Base-by-base conservation (phyloP, 2,888 invertebrate genomes). In the Phorcus lineatus region DNA sequence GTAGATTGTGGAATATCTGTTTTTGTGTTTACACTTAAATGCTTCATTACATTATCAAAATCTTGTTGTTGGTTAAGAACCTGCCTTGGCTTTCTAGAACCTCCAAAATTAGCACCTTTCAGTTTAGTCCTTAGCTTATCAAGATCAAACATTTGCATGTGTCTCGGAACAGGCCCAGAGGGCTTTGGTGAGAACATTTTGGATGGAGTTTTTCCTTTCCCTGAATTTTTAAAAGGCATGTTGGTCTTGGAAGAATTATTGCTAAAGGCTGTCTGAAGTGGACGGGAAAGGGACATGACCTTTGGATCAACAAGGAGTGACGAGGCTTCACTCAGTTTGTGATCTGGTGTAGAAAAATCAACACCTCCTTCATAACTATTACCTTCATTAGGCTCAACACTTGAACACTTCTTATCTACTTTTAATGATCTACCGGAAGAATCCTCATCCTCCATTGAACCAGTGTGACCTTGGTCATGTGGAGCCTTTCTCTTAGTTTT, bases 271-370 rank as follows among this genome's bases (percentile, higher is more conserved):
- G 67, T 70, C 53, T 78, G 78, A 6, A 78, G 54, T 11, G 78
- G 67, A 70, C 40, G 62, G 24, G 78, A 78, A 40, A 78, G 52
- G 17, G 67, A 54, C 78, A 78, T 78, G 22, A 78, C 67, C 36
- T 78, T 78, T 70, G 78, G 78, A 31, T 78, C 78, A 28, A 78
- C 78, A 47, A 70, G 54, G 28, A 78, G 53, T 17, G 77, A 77
- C 3, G 53, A 24, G 2, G 28, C 24, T 7, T 16, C n/a, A 28
- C 28, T 28, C 13, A 62, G 28, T 3, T 28, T 62, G 6, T 24
- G 9, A 28, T 62, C 62, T 24, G 62, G 24, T 28, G 24, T 62
- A 4, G 28, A 62, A 22, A 57, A 22, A 22, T 57, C 57, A 36
- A 36, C 36, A 57, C n/a, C 24, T 24, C 24, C 19, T 19, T 57